These are phyloP conservation scores for Nebria brevicollis DNA, from an alignment of 2,888 invertebrate genomes.

Conservation along the genomic window DNA sequence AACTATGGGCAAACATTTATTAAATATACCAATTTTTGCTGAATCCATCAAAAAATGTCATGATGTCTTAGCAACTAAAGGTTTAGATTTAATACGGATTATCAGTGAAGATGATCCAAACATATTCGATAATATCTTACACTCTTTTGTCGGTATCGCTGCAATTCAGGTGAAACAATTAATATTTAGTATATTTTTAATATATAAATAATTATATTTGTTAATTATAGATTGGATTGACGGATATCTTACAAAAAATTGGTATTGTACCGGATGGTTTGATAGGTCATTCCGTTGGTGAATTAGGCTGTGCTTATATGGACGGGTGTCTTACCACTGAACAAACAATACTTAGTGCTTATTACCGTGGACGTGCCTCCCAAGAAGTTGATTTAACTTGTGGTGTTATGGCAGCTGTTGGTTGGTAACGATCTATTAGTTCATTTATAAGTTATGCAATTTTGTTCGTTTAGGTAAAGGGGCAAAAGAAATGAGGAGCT, in stretches of 20 bases:
- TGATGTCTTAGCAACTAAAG: constrained; percentile 67
- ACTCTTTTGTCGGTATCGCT: constrained; percentile 79
- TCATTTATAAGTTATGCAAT: not conserved
- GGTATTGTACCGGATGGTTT: constrained; percentile 78
- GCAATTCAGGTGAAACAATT: constrained; percentile 65
- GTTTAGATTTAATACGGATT: constrained; percentile 71
- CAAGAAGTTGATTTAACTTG: constrained; percentile 74
- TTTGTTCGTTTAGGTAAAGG: constrained; percentile 57
- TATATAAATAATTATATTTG: not conserved
- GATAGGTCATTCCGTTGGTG: constrained; percentile 93
- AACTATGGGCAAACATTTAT: constrained; percentile 74
- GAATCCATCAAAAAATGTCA: constrained; percentile 71
- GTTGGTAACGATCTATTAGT: constrained; percentile 54
- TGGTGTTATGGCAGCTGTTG: constrained; percentile 92
- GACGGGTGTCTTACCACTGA: constrained; percentile 90
- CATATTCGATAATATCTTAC: constrained; percentile 73
- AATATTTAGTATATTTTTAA: not conserved
- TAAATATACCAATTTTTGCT: constrained; percentile 74
- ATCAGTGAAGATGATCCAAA: constrained; percentile 67
- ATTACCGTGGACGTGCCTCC: constrained; percentile 82
- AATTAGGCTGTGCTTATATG: constrained; percentile 94
- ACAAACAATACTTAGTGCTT: constrained; percentile 86
- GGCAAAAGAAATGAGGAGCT: constrained; percentile 67
- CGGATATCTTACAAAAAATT: constrained; percentile 69
- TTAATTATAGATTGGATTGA: constrained; percentile 67